These are phyloP conservation scores for Bathynomus jamesi DNA, from an alignment of 1,140 invertebrate species.

Conservation along the genomic window DNA sequence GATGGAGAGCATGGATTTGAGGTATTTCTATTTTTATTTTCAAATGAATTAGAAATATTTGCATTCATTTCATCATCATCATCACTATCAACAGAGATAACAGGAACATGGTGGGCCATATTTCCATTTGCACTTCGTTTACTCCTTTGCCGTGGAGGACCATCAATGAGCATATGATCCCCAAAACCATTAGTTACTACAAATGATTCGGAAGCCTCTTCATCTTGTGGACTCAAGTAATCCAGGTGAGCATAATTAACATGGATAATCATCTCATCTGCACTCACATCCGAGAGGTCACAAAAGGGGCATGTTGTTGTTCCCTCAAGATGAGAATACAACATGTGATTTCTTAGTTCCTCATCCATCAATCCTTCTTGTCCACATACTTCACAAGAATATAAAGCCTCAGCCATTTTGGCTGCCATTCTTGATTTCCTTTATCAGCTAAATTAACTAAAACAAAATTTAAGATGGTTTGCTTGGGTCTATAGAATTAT, in stretches of 20 bases:
- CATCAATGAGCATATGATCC: slow-evolving; percentile 46
- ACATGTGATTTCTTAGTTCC: slow-evolving; percentile 67
- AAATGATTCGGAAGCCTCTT: slow-evolving; percentile 46
- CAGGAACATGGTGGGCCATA: slow-evolving; percentile 10
- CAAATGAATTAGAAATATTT: slow-evolving; percentile 22
- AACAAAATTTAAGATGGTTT: no score
- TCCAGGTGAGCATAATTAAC: slow-evolving; percentile 72
- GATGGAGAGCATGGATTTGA: slow-evolving; percentile 48
- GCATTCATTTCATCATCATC: slow-evolving; percentile 23
- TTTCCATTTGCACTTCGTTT: slow-evolving; percentile 5
- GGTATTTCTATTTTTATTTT: slow-evolving; percentile 7
- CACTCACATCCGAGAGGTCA: slow-evolving; percentile 59
- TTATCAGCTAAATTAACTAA: no score
- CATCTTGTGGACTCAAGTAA: slow-evolving; percentile 60
- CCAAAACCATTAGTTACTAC: slow-evolving; percentile 47
- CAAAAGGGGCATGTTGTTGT: slow-evolving; percentile 71
- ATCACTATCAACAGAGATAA: slow-evolving; percentile 24
- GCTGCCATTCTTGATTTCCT: slow-evolving; percentile 40
- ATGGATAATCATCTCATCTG: slow-evolving; percentile 64
- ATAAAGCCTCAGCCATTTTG: slow-evolving; percentile 41
- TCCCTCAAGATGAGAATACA: slow-evolving; percentile 64
- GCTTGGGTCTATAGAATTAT: no score
- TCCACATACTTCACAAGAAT: slow-evolving; percentile 74
- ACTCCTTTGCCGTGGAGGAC: neutral
- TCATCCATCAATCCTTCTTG: slow-evolving; percentile 66